These are phyloP conservation scores for Tipula vernalis DNA, from an alignment of 2,888 invertebrate species.

Conservation along the genomic window DNA sequence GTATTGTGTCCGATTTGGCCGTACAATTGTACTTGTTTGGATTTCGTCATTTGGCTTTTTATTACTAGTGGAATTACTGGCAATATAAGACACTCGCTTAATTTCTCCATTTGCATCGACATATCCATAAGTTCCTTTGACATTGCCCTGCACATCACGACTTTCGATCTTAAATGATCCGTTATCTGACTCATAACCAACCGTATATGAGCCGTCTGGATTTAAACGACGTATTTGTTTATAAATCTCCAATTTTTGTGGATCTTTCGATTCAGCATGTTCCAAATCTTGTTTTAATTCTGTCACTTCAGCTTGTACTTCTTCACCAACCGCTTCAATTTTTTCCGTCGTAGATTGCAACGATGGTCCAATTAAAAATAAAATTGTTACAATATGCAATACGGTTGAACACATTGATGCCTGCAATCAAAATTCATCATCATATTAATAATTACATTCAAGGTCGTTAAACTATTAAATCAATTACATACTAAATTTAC, in stretches of 20 bases:
- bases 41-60: slow-evolving; percentile 21
- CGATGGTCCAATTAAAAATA: background rate
- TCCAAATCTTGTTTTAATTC: slow-evolving; percentile 25
- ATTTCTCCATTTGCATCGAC: slow-evolving; percentile 64
- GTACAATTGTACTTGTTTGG: background rate
- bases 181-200: slow-evolving; percentile 74
- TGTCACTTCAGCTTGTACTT: background rate
- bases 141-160: slow-evolving; percentile 63
- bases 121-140: slow-evolving; percentile 74
- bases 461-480: background rate
- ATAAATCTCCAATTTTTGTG: slow-evolving; percentile 60
- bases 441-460: background rate
- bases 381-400: background rate
- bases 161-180: slow-evolving; percentile 78
- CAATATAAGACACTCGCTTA: slow-evolving; percentile 62
- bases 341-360: background rate
- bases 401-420: background rate
- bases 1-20: slow-evolving; percentile 22
- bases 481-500: background rate
- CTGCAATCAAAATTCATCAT: background rate
- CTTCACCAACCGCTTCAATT: background rate
- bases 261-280: slow-evolving; percentile 49
- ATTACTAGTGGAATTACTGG: slow-evolving; percentile 39
- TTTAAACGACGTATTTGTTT: slow-evolving; percentile 71
- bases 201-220: slow-evolving; percentile 73